These are phyloP conservation scores for Sternarchorhynchus goeldii DNA, from an alignment of 2,797 vertebrate genomes.

Conservation along the genomic window DNA sequence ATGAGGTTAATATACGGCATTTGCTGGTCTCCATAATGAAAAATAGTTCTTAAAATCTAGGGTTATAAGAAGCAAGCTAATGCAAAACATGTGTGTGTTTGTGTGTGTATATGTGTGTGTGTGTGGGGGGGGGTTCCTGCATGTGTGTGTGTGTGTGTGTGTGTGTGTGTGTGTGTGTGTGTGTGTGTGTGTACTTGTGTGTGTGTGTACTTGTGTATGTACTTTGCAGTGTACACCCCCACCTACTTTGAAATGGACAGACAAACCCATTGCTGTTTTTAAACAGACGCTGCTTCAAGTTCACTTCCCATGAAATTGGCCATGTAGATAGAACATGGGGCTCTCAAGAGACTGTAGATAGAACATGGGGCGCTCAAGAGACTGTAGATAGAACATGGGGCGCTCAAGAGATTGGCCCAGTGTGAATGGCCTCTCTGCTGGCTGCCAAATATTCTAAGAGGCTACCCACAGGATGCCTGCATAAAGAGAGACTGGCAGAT, in stretches of 20 bases:
- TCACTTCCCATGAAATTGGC: constrained; percentile 52
- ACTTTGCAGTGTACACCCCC: not conserved
- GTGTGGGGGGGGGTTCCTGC: not conserved
- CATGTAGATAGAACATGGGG: constrained; percentile 55
- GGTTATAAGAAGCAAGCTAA: too few species aligned
- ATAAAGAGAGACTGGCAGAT: constrained; percentile 58
- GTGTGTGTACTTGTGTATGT: not conserved
- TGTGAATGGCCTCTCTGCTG: constrained; percentile 63
- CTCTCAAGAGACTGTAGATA: constrained; percentile 39
- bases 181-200: constrained; percentile 4
- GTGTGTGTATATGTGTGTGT: constrained; percentile 26
- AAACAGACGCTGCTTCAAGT: constrained; percentile 46
- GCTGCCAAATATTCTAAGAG: constrained; percentile 61
- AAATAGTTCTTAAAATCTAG: not conserved
- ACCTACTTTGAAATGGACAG: not conserved
- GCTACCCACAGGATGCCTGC: constrained; percentile 53
- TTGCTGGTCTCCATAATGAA: not conserved
- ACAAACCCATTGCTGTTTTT: constrained; percentile 28
- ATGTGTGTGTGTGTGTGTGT: not conserved
- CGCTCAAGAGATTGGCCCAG: constrained; percentile 52
- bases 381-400: constrained; percentile 50
- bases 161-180: constrained; percentile 9
- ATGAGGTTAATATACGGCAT: not conserved
- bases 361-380: constrained; percentile 44
- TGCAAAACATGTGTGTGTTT: constrained; percentile 12